phyloP scores from a whole-genome alignment of 2,113 vertebrate species.

The Syrmaticus mikado region DNA sequence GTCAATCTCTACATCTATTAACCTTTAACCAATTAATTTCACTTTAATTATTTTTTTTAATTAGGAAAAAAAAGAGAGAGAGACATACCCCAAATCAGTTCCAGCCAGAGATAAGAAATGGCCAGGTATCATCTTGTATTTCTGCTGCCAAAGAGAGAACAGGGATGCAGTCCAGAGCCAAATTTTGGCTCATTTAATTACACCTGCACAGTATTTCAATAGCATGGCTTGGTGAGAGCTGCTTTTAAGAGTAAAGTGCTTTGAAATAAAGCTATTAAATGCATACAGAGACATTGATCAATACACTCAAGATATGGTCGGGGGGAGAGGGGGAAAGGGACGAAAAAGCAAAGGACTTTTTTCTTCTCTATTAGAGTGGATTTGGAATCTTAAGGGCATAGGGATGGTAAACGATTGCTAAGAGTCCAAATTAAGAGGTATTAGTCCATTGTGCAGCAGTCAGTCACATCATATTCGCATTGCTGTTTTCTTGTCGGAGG shows the following conservation, averaged over 20 bases:
- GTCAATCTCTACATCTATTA: slow-evolving; percentile 61
- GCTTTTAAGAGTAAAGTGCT: slow-evolving; percentile 75
- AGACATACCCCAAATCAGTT: neutral
- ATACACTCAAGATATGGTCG: slow-evolving; percentile 37
- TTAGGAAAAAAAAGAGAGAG: neutral
- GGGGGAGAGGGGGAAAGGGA: neutral
- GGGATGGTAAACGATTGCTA: slow-evolving; percentile 62
- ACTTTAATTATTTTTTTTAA: slow-evolving; percentile 59
- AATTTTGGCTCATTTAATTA: slow-evolving; percentile 69
- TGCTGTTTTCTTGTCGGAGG: slow-evolving; percentile 67
- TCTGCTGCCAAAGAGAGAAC: neutral
- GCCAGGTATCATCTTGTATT: neutral
- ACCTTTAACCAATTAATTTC: slow-evolving; percentile 63
- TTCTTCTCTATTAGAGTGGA: slow-evolving; percentile 50
- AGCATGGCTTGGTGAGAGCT: slow-evolving; percentile 40
- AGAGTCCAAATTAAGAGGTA: slow-evolving; percentile 75
- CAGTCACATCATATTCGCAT: slow-evolving; percentile 69
- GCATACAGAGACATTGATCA: slow-evolving; percentile 65
- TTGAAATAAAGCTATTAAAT: slow-evolving; percentile 74
- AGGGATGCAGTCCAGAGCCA: neutral
- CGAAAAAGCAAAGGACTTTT: slow-evolving; percentile 18
- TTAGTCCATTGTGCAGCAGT: slow-evolving; percentile 63
- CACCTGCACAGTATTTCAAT: slow-evolving; percentile 66
- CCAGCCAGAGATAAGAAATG: slow-evolving; percentile 15
- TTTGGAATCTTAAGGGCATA: slow-evolving; percentile 60